A percentile compares a stretch with the other conserved stretches of the same genome.
Evolutionary conservation across 1,140 invertebrate species (phyloP).

Genomic region (Lethrus apterus): DNA sequence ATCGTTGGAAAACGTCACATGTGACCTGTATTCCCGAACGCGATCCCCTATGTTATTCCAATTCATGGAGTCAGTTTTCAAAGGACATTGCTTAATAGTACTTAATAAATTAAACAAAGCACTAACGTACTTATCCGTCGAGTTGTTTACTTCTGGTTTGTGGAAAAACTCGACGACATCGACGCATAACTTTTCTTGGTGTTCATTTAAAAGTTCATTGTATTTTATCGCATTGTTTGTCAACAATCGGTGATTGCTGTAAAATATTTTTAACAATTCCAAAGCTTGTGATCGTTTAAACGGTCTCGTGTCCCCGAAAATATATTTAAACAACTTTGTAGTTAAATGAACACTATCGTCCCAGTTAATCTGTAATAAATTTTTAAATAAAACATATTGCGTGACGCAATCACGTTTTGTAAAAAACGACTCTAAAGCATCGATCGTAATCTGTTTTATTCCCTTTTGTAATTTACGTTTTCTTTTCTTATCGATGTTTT

Average conservation of each 20-base stretch:
- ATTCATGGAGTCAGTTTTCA: constrained; percentile 30
- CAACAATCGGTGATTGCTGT: constrained; percentile 46
- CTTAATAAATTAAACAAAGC: constrained; percentile 41
- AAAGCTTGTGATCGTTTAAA: constrained; percentile 57
- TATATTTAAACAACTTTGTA: constrained; percentile 47
- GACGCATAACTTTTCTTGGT: constrained; percentile 28
- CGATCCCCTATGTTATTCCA: constrained; percentile 40
- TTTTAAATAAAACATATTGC: constrained; percentile 57
- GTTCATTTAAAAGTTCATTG: not conserved
- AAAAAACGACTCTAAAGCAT: constrained; percentile 51
- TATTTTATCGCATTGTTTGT: constrained; percentile 8
- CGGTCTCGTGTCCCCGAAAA: constrained; percentile 54
- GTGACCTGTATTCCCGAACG: constrained; percentile 37
- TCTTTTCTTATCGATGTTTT: constrained; percentile 37
- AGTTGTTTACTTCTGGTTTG: not conserved
- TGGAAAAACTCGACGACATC: constrained; percentile 38
- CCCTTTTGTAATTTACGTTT: constrained; percentile 34
- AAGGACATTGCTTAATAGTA: constrained; percentile 36
- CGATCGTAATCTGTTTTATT: constrained; percentile 45
- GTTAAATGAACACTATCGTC: constrained; percentile 51
- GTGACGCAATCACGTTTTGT: constrained; percentile 55
- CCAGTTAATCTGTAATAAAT: constrained; percentile 54
- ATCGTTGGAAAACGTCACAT: constrained; percentile 39
- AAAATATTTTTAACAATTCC: constrained; percentile 55
- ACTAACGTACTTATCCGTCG: constrained; percentile 42